Percentiles rank a stretch among this genome's conserved stretches.
Conservation (phyloP, 64 coral and sea anemone genomes). For the Trachythela sp. region DNA sequence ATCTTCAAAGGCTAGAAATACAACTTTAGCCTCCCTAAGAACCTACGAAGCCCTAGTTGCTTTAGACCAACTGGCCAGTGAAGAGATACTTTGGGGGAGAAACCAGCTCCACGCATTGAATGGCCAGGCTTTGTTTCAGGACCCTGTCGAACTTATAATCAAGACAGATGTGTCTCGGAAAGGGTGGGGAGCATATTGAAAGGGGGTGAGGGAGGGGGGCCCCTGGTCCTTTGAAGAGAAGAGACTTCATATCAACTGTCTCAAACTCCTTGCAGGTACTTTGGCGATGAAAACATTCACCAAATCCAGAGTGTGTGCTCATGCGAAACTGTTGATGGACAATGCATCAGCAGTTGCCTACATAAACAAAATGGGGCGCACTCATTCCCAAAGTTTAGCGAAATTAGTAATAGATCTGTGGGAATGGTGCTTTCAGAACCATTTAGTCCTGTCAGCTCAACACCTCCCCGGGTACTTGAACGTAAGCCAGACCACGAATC, state of each 20-base stretch:
- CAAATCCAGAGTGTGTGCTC: not conserved
- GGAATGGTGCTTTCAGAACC: not conserved
- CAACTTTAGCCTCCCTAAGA: not conserved
- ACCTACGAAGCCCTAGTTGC: not conserved
- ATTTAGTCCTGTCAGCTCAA: not conserved
- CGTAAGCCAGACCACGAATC: not conserved
- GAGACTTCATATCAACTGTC: not conserved
- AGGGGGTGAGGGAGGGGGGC: constrained; percentile 38
- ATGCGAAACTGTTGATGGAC: not conserved
- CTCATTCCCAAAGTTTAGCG: not conserved
- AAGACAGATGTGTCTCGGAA: constrained; percentile 40
- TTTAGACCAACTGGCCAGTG: not conserved
- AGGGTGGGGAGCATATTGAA: constrained; percentile 50
- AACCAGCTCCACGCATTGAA: not conserved
- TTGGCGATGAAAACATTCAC: not conserved
- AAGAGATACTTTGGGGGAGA: constrained; percentile 29
- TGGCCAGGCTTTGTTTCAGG: not conserved
- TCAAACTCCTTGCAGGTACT: too few relatives aligned
- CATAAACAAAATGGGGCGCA: not conserved
- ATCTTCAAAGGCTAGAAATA: constrained; percentile 1
- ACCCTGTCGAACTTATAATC: constrained; percentile 28
- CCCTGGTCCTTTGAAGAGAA: constrained; percentile 6
- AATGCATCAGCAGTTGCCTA: not conserved
- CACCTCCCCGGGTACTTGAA: not conserved
- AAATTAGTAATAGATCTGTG: not conserved